Evolutionary conservation across 2,888 invertebrate genomes (phyloP).

Genomic region (Pammene fasciana): DNA sequence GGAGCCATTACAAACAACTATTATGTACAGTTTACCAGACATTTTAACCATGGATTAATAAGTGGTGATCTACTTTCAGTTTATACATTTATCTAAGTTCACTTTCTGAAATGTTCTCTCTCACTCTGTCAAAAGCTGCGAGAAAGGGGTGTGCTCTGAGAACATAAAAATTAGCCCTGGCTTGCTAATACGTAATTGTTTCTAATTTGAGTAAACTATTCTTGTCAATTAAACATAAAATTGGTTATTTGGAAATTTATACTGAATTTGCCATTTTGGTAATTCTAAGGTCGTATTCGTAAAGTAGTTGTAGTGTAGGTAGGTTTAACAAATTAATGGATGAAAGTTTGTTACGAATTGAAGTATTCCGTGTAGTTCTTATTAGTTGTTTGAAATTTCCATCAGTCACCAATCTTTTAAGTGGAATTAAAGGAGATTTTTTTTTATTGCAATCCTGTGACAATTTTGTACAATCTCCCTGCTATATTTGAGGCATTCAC

Average conservation of each 20-base stretch:
- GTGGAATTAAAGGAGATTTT: no score
- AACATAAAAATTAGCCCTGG: not conserved
- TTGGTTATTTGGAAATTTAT: conserved; percentile 45
- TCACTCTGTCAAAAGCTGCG: not conserved
- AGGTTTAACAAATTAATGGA: conserved; percentile 40
- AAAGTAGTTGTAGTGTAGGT: conserved; percentile 38
- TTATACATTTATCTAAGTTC: not conserved
- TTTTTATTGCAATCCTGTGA: conserved; percentile 7
- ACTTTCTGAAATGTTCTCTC: not conserved
- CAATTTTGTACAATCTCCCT: conserved; percentile 19
- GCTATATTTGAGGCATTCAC: not conserved
- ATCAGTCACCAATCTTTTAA: not conserved
- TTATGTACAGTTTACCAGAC: conserved; percentile 43
- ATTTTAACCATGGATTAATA: conserved; percentile 11
- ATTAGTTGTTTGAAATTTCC: conserved; percentile 12
- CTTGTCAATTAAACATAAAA: conserved; percentile 55
- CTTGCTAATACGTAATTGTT: conserved; percentile 42
- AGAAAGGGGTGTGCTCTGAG: not conserved
- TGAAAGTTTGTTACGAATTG: conserved; percentile 31
- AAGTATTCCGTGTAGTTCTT: conserved; percentile 28
- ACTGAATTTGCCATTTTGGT: conserved; percentile 22
- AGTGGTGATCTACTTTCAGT: not conserved
- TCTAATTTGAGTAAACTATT: conserved; percentile 50
- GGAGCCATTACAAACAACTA: not conserved
- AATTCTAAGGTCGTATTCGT: conserved; percentile 28